Conservation (phyloP, 2,888 invertebrate genomes). For the Frankliniella intonsa region DNA sequence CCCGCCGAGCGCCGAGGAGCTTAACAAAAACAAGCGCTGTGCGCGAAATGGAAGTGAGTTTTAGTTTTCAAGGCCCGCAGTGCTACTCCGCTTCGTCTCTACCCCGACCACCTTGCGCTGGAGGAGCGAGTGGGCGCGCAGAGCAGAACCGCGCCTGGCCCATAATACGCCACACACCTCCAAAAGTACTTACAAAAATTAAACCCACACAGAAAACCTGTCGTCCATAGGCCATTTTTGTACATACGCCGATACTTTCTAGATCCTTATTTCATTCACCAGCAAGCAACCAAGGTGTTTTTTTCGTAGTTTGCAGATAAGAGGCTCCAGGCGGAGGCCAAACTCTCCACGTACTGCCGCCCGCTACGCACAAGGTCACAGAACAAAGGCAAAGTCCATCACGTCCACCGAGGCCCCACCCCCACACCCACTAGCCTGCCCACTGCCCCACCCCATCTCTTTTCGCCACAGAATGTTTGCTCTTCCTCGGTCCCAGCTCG, state of each 20-base stretch:
- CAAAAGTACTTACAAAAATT: no score
- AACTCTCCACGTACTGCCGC: background rate
- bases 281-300: no score
- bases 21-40: conserved; percentile 1
- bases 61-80: background rate
- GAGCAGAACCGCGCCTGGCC: no score
- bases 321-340: background rate
- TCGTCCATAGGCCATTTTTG: no score
- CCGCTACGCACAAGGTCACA: background rate
- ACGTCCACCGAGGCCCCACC: background rate
- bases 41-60: conserved; percentile 6
- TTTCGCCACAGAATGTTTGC: background rate
- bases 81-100: background rate
- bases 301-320: no score
- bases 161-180: no score
- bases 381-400: background rate
- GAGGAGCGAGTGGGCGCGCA: no score
- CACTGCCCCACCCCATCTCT: background rate
- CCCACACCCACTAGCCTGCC: background rate
- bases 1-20: background rate
- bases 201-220: no score
- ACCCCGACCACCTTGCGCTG: no score
- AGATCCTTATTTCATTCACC: no score
- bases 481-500: background rate
- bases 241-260: no score